phyloP scores from a whole-genome alignment of 2,888 invertebrate species.

The Girardia tigrina region DNA sequence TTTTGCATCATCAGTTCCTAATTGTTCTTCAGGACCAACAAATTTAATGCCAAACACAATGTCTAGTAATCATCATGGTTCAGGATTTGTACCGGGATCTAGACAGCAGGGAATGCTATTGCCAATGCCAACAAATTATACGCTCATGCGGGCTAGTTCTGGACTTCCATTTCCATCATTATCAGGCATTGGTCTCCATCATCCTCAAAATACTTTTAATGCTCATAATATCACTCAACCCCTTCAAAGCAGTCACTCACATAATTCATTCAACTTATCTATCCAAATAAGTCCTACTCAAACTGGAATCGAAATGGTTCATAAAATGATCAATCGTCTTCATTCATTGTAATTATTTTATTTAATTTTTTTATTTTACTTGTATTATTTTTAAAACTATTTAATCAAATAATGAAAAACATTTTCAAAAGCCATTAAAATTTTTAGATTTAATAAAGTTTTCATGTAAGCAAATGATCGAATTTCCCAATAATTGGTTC shows the following conservation, averaged over 20 bases:
- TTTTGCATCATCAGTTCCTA: neutral
- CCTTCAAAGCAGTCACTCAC: neutral
- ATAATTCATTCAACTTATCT: neutral
- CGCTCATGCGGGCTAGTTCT: neutral
- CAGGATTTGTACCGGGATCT: neutral
- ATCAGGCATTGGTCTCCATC: neutral
- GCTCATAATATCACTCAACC: constrained; percentile 8
- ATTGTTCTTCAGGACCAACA: constrained; percentile 10
- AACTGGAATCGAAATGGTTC: constrained; percentile 6
- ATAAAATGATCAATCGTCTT: constrained; percentile 8
- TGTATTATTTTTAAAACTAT: no score
- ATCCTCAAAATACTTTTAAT: constrained; percentile 6
- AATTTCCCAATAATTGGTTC: no score
- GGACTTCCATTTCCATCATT: neutral
- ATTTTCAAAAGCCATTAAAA: no score
- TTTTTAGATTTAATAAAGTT: no score
- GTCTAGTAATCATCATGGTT: neutral
- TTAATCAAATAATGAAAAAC: no score
- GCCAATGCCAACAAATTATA: constrained; percentile 2
- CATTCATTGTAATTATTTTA: neutral
- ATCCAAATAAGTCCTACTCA: constrained; percentile 1
- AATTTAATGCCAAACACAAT: neutral
- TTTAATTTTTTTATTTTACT: no score
- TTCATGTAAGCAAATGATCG: no score
- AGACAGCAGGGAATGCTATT: constrained; percentile 5